Evolutionary conservation across 1,140 invertebrate genomes (phyloP).

Genomic region (Aphelenchoides besseyi): DNA sequence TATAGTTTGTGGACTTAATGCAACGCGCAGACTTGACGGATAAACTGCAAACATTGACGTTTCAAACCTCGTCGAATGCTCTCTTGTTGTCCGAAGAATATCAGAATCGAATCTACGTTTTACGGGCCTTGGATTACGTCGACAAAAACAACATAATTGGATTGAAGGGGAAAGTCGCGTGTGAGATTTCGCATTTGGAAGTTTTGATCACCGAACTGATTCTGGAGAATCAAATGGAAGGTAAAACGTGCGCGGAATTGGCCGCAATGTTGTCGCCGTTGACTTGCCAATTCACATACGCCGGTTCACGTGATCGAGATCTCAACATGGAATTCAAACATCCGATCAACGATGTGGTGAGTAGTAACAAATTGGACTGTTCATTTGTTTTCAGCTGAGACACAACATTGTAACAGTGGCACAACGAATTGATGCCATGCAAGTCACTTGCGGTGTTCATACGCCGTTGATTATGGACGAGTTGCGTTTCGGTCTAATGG

Average conservation of each 20-base stretch:
- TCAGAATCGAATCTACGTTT: conserved; percentile 76
- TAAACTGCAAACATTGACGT: conserved; percentile 23
- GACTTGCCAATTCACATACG: conserved; percentile 72
- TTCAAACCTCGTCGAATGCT: conserved; percentile 73
- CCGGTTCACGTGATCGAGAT: neutral
- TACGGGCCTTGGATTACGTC: conserved; percentile 72
- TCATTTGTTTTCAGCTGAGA: conserved; percentile 65
- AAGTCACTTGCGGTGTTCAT: conserved; percentile 67
- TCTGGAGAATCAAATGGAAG: conserved; percentile 79
- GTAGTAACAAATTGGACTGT: conserved; percentile 16
- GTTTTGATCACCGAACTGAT: conserved; percentile 86
- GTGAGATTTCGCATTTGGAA: conserved; percentile 71
- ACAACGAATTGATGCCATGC: conserved; percentile 62
- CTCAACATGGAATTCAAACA: conserved; percentile 12
- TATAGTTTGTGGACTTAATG: conserved; percentile 22
- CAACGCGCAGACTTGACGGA: conserved; percentile 23
- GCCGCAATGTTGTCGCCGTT: conserved; percentile 69
- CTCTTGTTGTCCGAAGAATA: conserved; percentile 84
- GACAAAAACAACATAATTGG: conserved; percentile 72
- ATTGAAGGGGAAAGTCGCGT: conserved; percentile 86
- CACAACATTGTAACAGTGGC: conserved; percentile 67
- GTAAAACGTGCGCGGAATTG: conserved; percentile 75
- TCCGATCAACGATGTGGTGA: neutral
- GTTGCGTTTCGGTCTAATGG: conserved; percentile 83
- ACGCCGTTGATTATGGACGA: conserved; percentile 66